Evolutionary conservation across 2,797 vertebrate genomes (phyloP), one percentile per base, ranked within the genome.

Genomic region (Todus mexicanus): DNA sequence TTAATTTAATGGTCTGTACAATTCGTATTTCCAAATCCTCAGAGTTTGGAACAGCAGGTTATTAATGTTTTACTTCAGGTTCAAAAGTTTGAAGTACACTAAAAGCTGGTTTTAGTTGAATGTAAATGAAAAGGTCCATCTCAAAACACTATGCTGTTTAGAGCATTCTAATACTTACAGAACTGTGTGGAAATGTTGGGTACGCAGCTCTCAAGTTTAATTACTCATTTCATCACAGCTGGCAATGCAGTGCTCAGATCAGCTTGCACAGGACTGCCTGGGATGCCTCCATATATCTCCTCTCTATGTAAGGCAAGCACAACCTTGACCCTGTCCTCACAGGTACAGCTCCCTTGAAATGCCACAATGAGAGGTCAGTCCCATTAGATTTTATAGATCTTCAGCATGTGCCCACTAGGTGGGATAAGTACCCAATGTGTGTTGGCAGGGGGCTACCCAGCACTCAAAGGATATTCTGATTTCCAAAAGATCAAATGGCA

Each of bases 291-390:
- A 23, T 5, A 20, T 23, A 47, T 38, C 47, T 61, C 33, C 19
- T 50, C 38, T 47, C 57, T 20, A 4, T 0, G 2, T 7, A 63
- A 29, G 33, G 35, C 40, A 59, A 48, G 35, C 1, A 5, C 16
- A 33, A 60, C 40, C 40, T 33, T 37, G 27, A 54, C 20, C 17
- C 27, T 53, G 22, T 8, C 65, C n/a, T 56, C 3, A 3, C 21
- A 6, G 8, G 45, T 63, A 50, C 26, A 43, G 31, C 21, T 35
- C 23, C n/a, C 35, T 66, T 57, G 38, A 83, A 54, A 51, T 7
- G 21, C 35, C 42, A 51, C 26, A 40, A 6, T 3, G 10, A 77
- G 33, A 35, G 18, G 9, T 50, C 61, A 75, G n/a, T 47, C 22
- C 42, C 53, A 5, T 7, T 1, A 60, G 37, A 56, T 37, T 45